Evolutionary conservation across 1,140 invertebrate genomes (phyloP), one percentile per base, ranked within the genome.

Genomic region (Cepaea nemoralis): DNA sequence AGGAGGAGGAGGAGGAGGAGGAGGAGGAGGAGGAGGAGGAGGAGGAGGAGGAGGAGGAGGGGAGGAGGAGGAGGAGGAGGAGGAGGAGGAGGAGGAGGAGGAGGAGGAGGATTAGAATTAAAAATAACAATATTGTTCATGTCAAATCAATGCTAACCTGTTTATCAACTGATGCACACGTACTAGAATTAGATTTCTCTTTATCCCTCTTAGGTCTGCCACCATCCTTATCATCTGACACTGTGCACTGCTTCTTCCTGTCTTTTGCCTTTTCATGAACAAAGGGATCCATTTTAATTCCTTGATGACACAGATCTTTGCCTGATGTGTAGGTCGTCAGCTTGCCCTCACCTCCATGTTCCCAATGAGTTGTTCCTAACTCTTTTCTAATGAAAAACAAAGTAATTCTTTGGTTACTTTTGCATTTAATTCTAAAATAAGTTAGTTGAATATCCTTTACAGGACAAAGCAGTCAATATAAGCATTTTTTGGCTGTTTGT

Each of bases 321-420:
- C 6, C 27, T 37, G 75, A 77, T n/a, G 22, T 55, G 33, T 63
- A 77, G 35, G 50, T 63, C 12, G 75, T 77, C 19, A 79, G 42
- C 35, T 79, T 79, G 1, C 77, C 77, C 6, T 79, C 59, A 42
- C 59, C 77, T 67, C 77, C 77, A 79, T 79, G 40, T 31, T 79
- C 77, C 77, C 77, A 79, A 6, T 31, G 22, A 45, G 77, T 69
- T 2, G 37, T 39, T 1, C 42, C 66, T 14, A 79, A 48, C 40
- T 79, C 77, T 69, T 79, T 67, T 48, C 77, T 79, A n/a, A 35
- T 24, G 33, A 35, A 77, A 27, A 63, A 27, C 10, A 77, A 45
- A 2, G 33, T n/a, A n/a, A n/a, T 77, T 77, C n/a, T 27, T 71
- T n/a, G 14, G 24, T 71, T 27, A 55, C 19, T 22, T n/a, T n/a